phyloP scores from a whole-genome alignment of 2,113 vertebrate species.

The Nesogale talazaci region DNA sequence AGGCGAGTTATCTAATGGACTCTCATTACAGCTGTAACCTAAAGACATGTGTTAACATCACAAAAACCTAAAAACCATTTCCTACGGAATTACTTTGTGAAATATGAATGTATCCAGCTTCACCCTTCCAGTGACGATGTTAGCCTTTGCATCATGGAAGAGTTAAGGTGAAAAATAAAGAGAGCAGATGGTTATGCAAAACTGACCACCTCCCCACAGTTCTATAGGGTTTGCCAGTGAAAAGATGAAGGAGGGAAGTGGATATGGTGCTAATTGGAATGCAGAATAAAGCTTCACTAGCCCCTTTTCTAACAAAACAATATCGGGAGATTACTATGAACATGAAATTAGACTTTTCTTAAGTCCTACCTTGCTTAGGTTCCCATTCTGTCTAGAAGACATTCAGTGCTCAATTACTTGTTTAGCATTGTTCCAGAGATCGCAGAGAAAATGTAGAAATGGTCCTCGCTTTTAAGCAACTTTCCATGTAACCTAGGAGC shows the following conservation, averaged over 20 bases:
- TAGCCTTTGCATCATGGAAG: neutral
- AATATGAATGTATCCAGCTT: neutral
- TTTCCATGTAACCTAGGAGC: neutral
- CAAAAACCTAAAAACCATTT: neutral
- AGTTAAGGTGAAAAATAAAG: neutral
- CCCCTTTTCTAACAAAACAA: neutral
- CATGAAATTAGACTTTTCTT: neutral
- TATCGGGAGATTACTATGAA: no score
- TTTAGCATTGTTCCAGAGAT: slow-evolving; percentile 30
- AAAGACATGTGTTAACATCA: neutral
- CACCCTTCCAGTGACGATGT: neutral
- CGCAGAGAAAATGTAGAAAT: slow-evolving; percentile 43
- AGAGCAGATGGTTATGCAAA: neutral
- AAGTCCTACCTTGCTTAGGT: slow-evolving; percentile 16
- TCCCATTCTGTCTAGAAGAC: slow-evolving; percentile 29
- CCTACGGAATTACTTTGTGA: neutral
- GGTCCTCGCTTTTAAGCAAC: slow-evolving; percentile 29
- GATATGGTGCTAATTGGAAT: neutral
- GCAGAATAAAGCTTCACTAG: neutral
- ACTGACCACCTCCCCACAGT: no score
- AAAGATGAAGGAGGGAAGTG: neutral
- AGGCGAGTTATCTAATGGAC: neutral
- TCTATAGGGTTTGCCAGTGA: neutral
- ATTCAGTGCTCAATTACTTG: neutral
- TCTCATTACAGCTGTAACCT: neutral